Conservation (phyloP, 1,140 invertebrate genomes). For the Periplaneta americana region DNA sequence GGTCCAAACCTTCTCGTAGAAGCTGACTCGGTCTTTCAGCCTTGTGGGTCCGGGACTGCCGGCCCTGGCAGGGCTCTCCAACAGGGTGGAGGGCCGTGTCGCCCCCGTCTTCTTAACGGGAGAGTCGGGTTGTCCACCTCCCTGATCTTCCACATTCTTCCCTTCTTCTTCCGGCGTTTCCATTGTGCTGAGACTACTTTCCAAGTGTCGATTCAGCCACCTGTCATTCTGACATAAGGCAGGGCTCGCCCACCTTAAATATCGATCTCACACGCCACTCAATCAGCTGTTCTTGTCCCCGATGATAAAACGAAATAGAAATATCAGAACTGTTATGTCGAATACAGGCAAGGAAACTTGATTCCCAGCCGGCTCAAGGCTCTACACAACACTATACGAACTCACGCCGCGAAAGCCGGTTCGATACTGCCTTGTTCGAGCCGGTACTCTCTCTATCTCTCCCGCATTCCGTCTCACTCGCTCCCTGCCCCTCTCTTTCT, state of each 20-base stretch:
- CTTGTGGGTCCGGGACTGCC: slow-evolving; percentile 43
- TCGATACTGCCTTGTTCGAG: slow-evolving; percentile 39
- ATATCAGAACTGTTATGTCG: too few species aligned
- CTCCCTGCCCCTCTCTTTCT: background rate
- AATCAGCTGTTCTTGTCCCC: too few species aligned
- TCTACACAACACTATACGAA: too few species aligned
- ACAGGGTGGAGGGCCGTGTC: background rate
- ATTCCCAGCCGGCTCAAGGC: background rate
- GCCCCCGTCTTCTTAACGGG: background rate
- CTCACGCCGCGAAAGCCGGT: slow-evolving; percentile 36
- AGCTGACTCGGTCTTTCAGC: slow-evolving; percentile 62
- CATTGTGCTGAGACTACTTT: slow-evolving; percentile 17
- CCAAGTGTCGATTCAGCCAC: background rate
- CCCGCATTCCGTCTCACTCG: slow-evolving; percentile 14
- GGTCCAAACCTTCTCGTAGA: slow-evolving; percentile 71
- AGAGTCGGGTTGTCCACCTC: slow-evolving; percentile 13
- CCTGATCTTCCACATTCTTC: slow-evolving; percentile 26
- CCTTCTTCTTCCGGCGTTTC: slow-evolving; percentile 13
- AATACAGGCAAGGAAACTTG: too few species aligned
- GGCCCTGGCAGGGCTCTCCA: background rate
- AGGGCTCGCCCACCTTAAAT: background rate
- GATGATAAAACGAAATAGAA: too few species aligned
- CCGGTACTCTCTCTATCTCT: slow-evolving; percentile 13
- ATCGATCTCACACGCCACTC: background rate
- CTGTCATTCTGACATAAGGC: background rate